Evolutionary conservation across 1,140 invertebrate genomes (phyloP).

Genomic region (Luehdorfia chinensis): DNA sequence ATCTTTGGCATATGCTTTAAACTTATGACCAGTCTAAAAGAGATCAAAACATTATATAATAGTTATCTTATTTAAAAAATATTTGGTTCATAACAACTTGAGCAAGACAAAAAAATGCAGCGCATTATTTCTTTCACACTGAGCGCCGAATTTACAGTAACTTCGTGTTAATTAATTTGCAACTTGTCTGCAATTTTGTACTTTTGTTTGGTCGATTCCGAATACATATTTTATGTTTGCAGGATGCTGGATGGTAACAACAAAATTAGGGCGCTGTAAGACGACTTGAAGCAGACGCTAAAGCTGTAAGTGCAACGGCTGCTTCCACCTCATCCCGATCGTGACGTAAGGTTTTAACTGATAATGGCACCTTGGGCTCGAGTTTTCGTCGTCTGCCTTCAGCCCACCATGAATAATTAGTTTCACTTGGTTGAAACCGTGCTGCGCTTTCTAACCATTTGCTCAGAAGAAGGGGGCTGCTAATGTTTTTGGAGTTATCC

Average conservation of each 20-base stretch:
- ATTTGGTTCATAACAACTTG: slow-evolving; percentile 13
- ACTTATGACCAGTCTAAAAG: slow-evolving; percentile 44
- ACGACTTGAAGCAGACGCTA: slow-evolving; percentile 62
- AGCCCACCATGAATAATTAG: slow-evolving; percentile 82
- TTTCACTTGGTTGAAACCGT: slow-evolving; percentile 81
- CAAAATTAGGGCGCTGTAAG: slow-evolving; percentile 40
- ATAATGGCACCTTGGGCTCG: slow-evolving; percentile 36
- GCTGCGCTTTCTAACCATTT: slow-evolving; percentile 85
- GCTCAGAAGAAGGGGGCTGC: slow-evolving; percentile 77
- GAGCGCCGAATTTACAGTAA: no score
- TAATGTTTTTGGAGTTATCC: slow-evolving; percentile 45
- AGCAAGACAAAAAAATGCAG: slow-evolving; percentile 10
- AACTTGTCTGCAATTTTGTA: no score
- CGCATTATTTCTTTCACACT: no score
- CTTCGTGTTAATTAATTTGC: no score
- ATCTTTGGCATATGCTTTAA: slow-evolving; percentile 36
- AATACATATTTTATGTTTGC: neutral
- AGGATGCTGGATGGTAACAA: neutral
- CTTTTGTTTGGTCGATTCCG: no score
- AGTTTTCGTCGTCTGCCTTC: slow-evolving; percentile 52
- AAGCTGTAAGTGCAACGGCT: slow-evolving; percentile 80
- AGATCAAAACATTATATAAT: slow-evolving; percentile 38
- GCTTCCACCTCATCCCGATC: slow-evolving; percentile 84
- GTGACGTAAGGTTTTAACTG: slow-evolving; percentile 56
- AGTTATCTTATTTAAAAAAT: slow-evolving; percentile 13